A percentile compares a stretch with the other conserved stretches of the same genome.
Conservation (phyloP, 2,888 invertebrate genomes). For the Ischnura elegans region DNA sequence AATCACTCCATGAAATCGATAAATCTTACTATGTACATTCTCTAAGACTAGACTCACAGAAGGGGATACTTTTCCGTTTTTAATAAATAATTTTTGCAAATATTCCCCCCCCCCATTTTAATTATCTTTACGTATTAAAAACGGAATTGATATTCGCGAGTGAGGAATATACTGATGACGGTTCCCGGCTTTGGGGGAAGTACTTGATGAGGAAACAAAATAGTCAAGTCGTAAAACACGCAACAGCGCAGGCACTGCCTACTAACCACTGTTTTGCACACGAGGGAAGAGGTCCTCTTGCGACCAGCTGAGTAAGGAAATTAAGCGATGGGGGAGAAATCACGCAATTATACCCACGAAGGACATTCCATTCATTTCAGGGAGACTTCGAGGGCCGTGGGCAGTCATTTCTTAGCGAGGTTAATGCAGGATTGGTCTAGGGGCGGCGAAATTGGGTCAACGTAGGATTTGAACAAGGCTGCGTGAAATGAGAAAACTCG, state of each 20-base stretch:
- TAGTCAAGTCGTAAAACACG: background rate
- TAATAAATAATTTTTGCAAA: background rate
- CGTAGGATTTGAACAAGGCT: too few relatives aligned
- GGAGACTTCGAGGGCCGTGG: too few relatives aligned
- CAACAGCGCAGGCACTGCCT: background rate
- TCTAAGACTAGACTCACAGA: too few relatives aligned
- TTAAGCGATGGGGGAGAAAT: background rate
- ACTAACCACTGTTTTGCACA: background rate
- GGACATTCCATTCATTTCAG: background rate
- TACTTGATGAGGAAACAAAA: background rate
- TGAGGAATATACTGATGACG: background rate
- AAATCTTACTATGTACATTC: too few relatives aligned
- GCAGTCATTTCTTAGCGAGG: too few relatives aligned
- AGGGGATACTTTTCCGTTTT: too few relatives aligned
- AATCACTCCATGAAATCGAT: too few relatives aligned
- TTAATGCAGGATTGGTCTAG: too few relatives aligned
- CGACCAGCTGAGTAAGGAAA: background rate
- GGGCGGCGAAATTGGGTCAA: too few relatives aligned
- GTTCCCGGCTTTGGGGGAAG: background rate
- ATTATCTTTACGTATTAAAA: too few relatives aligned
- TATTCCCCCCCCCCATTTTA: background rate
- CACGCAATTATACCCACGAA: background rate
- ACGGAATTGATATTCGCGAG: background rate
- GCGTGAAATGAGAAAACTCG: too few relatives aligned
- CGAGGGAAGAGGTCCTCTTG: background rate